Evolutionary conservation across 2,797 vertebrate species (phyloP).

Genomic region (Amphiprion clarkii): DNA sequence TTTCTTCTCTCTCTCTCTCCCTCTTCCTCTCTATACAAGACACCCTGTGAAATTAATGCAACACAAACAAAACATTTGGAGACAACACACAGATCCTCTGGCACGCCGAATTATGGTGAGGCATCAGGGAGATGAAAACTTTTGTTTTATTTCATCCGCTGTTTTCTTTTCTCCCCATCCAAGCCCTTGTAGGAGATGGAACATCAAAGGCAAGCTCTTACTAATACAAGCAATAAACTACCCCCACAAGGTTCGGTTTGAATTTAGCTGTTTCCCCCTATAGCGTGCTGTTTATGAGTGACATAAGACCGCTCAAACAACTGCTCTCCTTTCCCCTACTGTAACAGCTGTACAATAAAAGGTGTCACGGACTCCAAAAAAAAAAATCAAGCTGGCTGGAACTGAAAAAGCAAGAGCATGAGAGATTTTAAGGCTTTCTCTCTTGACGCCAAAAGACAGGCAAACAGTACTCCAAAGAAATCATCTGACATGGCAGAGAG

Average conservation of each 20-base stretch:
- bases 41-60: slow-evolving; percentile 69
- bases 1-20: no score
- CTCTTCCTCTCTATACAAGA: slow-evolving; percentile 31
- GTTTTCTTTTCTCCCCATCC: slow-evolving; percentile 44
- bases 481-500: slow-evolving; percentile 56
- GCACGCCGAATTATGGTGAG: slow-evolving; percentile 64
- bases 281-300: slow-evolving; percentile 54
- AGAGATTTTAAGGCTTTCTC: slow-evolving; percentile 29
- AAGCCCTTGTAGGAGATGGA: slow-evolving; percentile 62
- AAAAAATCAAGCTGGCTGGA: slow-evolving; percentile 9
- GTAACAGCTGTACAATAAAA: slow-evolving; percentile 48
- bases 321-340: slow-evolving; percentile 16
- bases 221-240: slow-evolving; percentile 75
- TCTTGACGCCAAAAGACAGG: slow-evolving; percentile 35
- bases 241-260: slow-evolving; percentile 66
- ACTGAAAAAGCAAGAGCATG: slow-evolving; percentile 14
- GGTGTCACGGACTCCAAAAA: slow-evolving; percentile 37
- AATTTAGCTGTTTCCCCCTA: slow-evolving; percentile 49
- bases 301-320: slow-evolving; percentile 54
- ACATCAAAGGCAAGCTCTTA: slow-evolving; percentile 77
- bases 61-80: slow-evolving; percentile 75
- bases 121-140: slow-evolving; percentile 72
- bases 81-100: slow-evolving; percentile 53
- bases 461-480: slow-evolving; percentile 56
- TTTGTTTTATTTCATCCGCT: slow-evolving; percentile 69